Percentiles rank a stretch among this genome's conserved stretches.
Evolutionary conservation across 2,888 invertebrate species (phyloP).

Genomic region (Cyaniris semiargus): DNA sequence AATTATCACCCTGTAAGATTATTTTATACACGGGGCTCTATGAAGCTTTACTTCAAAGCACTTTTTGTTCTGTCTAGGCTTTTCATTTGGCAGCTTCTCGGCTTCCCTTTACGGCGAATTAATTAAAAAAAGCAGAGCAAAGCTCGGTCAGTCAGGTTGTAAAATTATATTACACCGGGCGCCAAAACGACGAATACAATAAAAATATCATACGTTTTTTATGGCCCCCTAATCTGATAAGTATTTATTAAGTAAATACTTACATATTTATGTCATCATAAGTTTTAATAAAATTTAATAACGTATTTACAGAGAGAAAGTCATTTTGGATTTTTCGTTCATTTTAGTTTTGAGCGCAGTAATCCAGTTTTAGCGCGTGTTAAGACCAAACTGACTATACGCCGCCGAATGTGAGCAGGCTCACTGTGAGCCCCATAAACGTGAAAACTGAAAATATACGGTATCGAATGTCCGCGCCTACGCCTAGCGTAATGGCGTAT

Average conservation of each 20-base stretch:
- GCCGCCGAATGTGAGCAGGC: too few species aligned
- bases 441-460: too few species aligned
- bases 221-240: neutral
- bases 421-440: too few species aligned
- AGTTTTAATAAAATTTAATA: neutral
- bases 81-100: neutral
- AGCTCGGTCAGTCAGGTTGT: neutral
- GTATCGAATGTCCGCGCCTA: too few species aligned
- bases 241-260: constrained; percentile 18
- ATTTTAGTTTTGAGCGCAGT: neutral
- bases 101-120: neutral
- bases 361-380: too few species aligned
- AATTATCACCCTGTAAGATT: too few species aligned
- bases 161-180: constrained; percentile 7
- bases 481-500: too few species aligned
- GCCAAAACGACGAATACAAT: neutral
- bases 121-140: neutral
- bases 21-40: too few species aligned
- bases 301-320: neutral
- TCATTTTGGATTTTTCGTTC: neutral
- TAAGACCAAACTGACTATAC: too few species aligned
- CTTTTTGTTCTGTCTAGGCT: neutral
- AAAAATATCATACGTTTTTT: constrained; percentile 6
- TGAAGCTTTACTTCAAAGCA: too few species aligned
- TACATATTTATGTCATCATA: constrained; percentile 16